These are phyloP conservation scores for Melanophora roralis DNA, from an alignment of 2,888 invertebrate genomes.

Conservation along the genomic window DNA sequence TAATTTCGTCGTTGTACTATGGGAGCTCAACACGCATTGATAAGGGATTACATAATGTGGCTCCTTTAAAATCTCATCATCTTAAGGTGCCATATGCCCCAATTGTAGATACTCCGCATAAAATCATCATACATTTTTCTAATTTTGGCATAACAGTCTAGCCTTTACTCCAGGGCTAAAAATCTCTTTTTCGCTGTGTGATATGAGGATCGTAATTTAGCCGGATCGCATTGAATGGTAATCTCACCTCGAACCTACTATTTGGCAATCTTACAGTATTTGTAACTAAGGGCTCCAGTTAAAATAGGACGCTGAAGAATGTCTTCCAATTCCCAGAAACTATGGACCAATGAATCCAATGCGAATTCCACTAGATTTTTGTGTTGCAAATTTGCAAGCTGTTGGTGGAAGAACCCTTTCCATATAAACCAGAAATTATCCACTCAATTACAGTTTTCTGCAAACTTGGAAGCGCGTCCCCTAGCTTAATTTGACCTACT, in stretches of 20 bases:
- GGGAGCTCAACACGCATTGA: conserved; percentile 47
- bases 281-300: neutral
- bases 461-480: conserved; percentile 1
- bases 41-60: conserved; percentile 56
- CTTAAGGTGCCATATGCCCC: conserved; percentile 35
- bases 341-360: neutral
- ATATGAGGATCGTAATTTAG: conserved; percentile 48
- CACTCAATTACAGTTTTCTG: conserved; percentile 44
- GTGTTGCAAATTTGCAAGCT: neutral
- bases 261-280: neutral
- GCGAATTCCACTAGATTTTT: neutral
- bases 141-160: conserved; percentile 27
- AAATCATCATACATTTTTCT: conserved; percentile 44
- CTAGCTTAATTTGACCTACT: conserved; percentile 31
- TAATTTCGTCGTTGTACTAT: conserved; percentile 55
- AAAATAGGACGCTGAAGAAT: neutral
- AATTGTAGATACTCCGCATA: conserved; percentile 52
- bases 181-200: conserved; percentile 51
- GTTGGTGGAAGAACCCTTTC: neutral
- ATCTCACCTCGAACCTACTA: conserved; percentile 38
- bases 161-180: conserved; percentile 43
- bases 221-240: conserved; percentile 49
- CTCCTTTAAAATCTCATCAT: neutral
- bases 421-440: conserved; percentile 40
- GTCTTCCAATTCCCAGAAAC: conserved; percentile 7